phyloP scores from a whole-genome alignment of 2,888 invertebrate species.

The Asteroscopus sphinx region DNA sequence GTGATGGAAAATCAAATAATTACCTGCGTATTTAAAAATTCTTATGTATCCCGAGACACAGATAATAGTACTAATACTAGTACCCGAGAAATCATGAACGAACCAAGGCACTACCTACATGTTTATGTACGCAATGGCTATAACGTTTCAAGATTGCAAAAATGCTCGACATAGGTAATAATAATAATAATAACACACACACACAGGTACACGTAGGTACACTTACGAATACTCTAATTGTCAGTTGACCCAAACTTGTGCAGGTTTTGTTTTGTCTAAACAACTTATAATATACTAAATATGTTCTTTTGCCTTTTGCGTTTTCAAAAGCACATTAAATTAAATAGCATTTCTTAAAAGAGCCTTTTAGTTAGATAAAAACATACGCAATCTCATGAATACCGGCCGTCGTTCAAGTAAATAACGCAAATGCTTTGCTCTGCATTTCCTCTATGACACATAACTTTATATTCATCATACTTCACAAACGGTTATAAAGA shows the following conservation, averaged over 20 bases:
- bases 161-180: not conserved
- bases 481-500: not conserved
- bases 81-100: not conserved
- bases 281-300: not conserved
- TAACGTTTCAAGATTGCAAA: slow-evolving; percentile 22
- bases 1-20: not conserved
- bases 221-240: not conserved
- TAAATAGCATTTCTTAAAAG: not conserved
- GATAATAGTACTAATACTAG: no score
- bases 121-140: slow-evolving; percentile 1
- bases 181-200: no score
- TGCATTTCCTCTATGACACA: not conserved
- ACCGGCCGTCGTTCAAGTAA: not conserved
- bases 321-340: not conserved
- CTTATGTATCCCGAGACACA: not conserved
- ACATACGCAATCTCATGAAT: not conserved
- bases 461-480: not conserved
- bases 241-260: slow-evolving; percentile 4
- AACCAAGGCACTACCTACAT: not conserved
- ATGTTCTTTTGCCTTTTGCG: not conserved
- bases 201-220: no score
- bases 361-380: not conserved
- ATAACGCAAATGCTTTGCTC: not conserved
- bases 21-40: not conserved
- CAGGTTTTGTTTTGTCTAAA: slow-evolving; percentile 3